phyloP scores from a whole-genome alignment of 1,140 invertebrate species.

The Cotesia vestalis region DNA sequence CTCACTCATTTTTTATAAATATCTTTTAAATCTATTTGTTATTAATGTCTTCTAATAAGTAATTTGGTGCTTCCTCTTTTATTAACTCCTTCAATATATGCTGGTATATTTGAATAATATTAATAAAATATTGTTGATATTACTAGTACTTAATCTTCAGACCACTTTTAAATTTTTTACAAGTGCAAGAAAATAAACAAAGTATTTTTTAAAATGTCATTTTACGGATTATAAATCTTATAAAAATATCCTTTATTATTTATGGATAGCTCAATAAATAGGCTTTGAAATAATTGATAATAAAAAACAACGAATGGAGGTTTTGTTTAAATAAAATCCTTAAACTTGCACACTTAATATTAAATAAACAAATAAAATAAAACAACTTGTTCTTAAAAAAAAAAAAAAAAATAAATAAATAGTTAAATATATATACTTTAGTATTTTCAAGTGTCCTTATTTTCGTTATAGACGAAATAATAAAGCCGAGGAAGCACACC shows the following conservation, averaged over 20 bases:
- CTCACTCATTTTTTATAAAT: neutral
- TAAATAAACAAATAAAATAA: neutral
- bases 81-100: neutral
- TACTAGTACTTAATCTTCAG: too few species aligned
- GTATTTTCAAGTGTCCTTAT: slow-evolving; percentile 31
- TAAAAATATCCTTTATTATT: too few species aligned
- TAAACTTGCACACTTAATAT: slow-evolving; percentile 4
- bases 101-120: too few species aligned
- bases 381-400: slow-evolving; percentile 1
- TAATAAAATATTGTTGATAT: too few species aligned
- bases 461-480: slow-evolving; percentile 34
- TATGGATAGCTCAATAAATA: too few species aligned
- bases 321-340: neutral
- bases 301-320: too few species aligned
- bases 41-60: neutral
- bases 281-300: too few species aligned
- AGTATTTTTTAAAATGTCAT: too few species aligned
- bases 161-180: too few species aligned
- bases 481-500: neutral
- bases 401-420: neutral
- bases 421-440: neutral
- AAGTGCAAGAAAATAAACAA: too few species aligned
- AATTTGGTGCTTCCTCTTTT: slow-evolving; percentile 8
- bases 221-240: too few species aligned
- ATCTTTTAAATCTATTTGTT: neutral